phyloP scores from a whole-genome alignment of 2,797 vertebrate genomes.

The Characodon lateralis region DNA sequence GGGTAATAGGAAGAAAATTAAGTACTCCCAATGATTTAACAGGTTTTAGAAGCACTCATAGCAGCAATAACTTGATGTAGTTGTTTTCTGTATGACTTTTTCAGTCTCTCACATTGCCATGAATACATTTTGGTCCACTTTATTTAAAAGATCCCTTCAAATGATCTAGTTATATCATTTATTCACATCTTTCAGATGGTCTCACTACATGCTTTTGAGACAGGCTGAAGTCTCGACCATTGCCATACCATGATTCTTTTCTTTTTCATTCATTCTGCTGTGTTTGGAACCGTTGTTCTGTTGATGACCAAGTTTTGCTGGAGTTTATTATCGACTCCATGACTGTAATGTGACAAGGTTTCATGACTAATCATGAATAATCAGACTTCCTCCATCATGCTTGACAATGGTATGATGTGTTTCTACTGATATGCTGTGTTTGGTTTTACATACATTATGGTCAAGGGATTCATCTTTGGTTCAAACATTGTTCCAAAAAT shows the following conservation, averaged over 20 bases:
- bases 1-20: background rate
- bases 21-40: background rate
- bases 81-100: background rate
- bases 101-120: background rate
- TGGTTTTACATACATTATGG: too few relatives aligned
- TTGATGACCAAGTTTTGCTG: too few relatives aligned
- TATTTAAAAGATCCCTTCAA: background rate
- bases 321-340: too few relatives aligned
- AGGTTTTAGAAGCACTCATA: background rate
- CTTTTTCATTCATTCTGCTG: background rate
- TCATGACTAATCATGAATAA: too few relatives aligned
- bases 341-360: too few relatives aligned
- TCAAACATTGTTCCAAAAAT: too few relatives aligned
- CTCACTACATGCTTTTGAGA: too few relatives aligned
- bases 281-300: background rate
- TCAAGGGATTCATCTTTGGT: too few relatives aligned
- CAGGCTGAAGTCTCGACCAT: too few relatives aligned
- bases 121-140: background rate
- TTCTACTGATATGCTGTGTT: too few relatives aligned
- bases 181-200: background rate
- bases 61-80: background rate
- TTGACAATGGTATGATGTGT: too few relatives aligned
- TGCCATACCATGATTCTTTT: background rate
- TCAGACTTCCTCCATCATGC: too few relatives aligned
- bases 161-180: background rate